Percentiles rank a stretch among this genome's conserved stretches.
Conservation (phyloP, 2,888 invertebrate genomes). For the Neocrepidodera transversa region DNA sequence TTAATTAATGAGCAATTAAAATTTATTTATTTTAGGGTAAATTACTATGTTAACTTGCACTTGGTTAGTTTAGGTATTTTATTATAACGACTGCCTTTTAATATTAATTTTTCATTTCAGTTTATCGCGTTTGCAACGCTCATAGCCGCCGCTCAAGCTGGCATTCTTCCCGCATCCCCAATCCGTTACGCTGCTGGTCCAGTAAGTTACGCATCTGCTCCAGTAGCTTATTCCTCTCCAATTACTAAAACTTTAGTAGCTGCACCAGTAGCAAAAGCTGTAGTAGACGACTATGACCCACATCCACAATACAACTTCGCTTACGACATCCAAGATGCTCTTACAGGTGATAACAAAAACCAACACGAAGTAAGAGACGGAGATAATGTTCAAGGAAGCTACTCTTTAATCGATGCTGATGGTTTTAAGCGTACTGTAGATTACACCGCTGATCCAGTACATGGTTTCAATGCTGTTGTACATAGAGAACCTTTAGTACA, state of each 20-base stretch:
- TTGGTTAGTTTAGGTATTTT: too few relatives aligned
- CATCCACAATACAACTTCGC: conserved; percentile 65
- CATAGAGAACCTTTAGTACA: conserved; percentile 62
- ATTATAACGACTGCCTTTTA: too few relatives aligned
- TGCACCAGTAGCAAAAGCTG: conserved; percentile 37
- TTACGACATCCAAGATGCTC: conserved; percentile 65
- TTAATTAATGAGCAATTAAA: too few relatives aligned
- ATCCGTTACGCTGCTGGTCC: conserved; percentile 38
- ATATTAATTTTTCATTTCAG: conserved; percentile 23
- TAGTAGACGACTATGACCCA: conserved; percentile 51
- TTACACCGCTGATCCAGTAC: conserved; percentile 64
- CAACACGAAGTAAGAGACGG: conserved; percentile 71
- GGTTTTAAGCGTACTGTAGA: conserved; percentile 71
- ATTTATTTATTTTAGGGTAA: too few relatives aligned
- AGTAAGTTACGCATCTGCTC: conserved; percentile 37
- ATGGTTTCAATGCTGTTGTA: conserved; percentile 66
- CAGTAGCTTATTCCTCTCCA: conserved; percentile 39
- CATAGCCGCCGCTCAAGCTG: conserved; percentile 57
- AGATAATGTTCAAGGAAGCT: conserved; percentile 69
- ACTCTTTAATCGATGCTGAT: conserved; percentile 66
- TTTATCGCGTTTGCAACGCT: conserved; percentile 39
- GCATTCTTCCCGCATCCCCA: conserved; percentile 18
- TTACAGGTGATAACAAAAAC: conserved; percentile 66
- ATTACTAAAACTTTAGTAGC: conserved; percentile 40
- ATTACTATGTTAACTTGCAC: too few relatives aligned